Conservation (phyloP, 2,888 invertebrate species). For the Ectemnius lituratus region DNA sequence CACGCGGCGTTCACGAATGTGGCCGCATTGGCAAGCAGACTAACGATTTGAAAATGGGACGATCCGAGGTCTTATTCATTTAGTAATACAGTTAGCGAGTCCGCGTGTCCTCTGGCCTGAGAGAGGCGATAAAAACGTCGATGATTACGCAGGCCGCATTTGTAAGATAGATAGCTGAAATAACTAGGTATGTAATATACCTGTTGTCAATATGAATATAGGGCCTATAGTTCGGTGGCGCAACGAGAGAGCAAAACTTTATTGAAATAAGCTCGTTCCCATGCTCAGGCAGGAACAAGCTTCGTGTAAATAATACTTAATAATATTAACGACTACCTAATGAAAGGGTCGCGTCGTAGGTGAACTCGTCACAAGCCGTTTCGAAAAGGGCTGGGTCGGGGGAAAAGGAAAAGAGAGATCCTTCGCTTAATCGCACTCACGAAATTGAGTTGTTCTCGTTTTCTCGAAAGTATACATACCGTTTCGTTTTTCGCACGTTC, state of each 20-base stretch:
- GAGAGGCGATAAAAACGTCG: slow-evolving; percentile 20
- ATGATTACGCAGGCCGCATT: slow-evolving; percentile 54
- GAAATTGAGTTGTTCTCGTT: slow-evolving; percentile 45
- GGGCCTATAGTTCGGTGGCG: slow-evolving; percentile 68
- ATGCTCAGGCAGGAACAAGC: slow-evolving; percentile 47
- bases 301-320: slow-evolving; percentile 67
- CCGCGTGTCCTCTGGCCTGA: slow-evolving; percentile 51
- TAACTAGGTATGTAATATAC: slow-evolving; percentile 70
- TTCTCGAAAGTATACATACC: slow-evolving; percentile 25
- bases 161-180: slow-evolving; percentile 73
- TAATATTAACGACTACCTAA: slow-evolving; percentile 34
- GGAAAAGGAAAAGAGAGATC: slow-evolving; percentile 9
- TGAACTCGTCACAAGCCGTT: slow-evolving; percentile 32
- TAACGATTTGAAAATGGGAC: slow-evolving; percentile 18
- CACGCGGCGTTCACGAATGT: slow-evolving; percentile 42
- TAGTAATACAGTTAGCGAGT: slow-evolving; percentile 23
- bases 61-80: slow-evolving; percentile 24
- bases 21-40: slow-evolving; percentile 36
- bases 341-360: slow-evolving; percentile 23
- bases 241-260: slow-evolving; percentile 65
- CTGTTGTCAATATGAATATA: slow-evolving; percentile 76
- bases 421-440: slow-evolving; percentile 40
- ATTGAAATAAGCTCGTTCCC: slow-evolving; percentile 67
- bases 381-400: neutral
- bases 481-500: slow-evolving; percentile 35